Percentiles rank a stretch among this genome's conserved stretches.
Evolutionary conservation across 2,113 vertebrate species (phyloP).

Genomic region (Bubo blakistoni): DNA sequence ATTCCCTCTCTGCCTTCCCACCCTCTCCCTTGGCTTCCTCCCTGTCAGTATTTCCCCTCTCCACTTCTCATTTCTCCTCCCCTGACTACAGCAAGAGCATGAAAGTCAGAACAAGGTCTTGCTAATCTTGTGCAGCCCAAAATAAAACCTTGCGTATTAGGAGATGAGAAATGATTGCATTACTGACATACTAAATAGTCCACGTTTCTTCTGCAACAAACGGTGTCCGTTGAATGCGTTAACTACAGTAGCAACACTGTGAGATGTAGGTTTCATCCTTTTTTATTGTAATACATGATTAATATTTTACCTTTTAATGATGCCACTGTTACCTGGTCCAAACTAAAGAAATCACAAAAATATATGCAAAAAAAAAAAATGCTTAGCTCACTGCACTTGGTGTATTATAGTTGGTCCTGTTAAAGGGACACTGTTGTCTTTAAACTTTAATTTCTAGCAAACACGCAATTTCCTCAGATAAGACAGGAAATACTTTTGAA

Average conservation of each 20-base stretch:
- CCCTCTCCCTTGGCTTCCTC: neutral
- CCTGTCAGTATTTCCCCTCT: neutral
- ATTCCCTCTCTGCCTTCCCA: neutral
- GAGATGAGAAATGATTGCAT: slow-evolving; percentile 30
- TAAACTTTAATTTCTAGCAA: neutral
- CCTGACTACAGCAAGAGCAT: neutral
- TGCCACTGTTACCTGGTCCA: slow-evolving; percentile 25
- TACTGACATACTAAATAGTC: slow-evolving; percentile 52
- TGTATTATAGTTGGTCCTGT: neutral
- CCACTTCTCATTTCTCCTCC: slow-evolving; percentile 1
- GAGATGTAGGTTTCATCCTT: neutral
- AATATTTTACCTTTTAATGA: slow-evolving; percentile 29
- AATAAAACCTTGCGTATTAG: neutral
- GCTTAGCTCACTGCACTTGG: neutral
- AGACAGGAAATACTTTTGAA: neutral
- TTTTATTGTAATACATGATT: neutral
- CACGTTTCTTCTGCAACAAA: neutral
- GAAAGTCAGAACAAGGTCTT: slow-evolving; percentile 20
- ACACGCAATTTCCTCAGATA: neutral
- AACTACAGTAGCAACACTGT: neutral
- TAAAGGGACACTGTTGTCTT: neutral
- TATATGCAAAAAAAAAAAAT: neutral
- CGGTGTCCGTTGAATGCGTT: neutral
- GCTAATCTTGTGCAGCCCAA: slow-evolving; percentile 21
- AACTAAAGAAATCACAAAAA: neutral